Conservation (phyloP, 1,140 invertebrate species). For the Drosophila arawakana region DNA sequence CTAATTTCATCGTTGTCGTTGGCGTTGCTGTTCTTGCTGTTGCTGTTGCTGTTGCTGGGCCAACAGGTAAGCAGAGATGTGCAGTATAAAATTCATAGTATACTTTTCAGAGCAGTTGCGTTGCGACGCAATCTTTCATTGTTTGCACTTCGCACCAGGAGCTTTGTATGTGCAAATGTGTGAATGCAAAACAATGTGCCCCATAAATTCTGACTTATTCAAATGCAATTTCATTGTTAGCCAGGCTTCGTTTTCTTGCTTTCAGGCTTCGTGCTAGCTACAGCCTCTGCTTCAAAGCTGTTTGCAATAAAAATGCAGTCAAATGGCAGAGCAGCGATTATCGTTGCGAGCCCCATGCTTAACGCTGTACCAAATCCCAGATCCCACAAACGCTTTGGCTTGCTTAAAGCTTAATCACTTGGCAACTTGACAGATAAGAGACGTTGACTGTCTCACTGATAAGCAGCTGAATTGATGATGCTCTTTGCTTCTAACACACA, state of each 20-base stretch:
- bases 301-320: constrained; percentile 38
- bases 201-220: constrained; percentile 55
- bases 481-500: constrained; percentile 1
- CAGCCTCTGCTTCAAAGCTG: constrained; percentile 15
- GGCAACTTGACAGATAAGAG: constrained; percentile 57
- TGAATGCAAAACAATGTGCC: constrained; percentile 21
- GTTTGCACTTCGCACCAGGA: constrained; percentile 28
- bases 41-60: not conserved
- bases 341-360: constrained; percentile 12
- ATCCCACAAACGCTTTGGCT: constrained; percentile 3
- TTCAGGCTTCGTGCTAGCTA: too few relatives aligned
- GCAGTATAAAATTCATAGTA: constrained; percentile 39
- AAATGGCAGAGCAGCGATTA: constrained; percentile 24
- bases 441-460: constrained; percentile 45
- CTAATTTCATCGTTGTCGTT: constrained; percentile 48
- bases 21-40: not conserved
- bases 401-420: constrained; percentile 53
- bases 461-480: constrained; percentile 65
- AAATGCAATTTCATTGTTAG: constrained; percentile 62
- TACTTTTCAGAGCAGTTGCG: constrained; percentile 35
- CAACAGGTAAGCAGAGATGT: constrained; percentile 37
- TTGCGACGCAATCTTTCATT: constrained; percentile 21
- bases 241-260: constrained; percentile 6
- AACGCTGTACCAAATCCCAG: constrained; percentile 12
- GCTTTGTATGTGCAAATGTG: constrained; percentile 11